phyloP scores from a whole-genome alignment of 2,113 vertebrate species.

The Tragelaphus imberbis region DNA sequence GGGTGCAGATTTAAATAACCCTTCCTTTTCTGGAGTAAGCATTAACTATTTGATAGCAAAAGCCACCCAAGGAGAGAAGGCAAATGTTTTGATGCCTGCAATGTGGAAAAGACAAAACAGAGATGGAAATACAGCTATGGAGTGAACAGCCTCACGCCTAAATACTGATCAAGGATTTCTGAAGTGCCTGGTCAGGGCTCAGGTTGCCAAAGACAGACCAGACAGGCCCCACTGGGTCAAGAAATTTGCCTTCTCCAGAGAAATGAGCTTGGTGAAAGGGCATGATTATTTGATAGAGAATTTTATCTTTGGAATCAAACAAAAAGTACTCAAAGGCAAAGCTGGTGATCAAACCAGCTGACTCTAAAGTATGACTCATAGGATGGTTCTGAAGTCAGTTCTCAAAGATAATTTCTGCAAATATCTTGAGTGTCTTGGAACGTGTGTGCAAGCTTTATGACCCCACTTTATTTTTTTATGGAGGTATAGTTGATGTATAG shows the following conservation, averaged over 20 bases:
- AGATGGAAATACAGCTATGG: background rate
- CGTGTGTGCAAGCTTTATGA: background rate
- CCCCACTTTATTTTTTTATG: background rate
- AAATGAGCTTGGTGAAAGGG: background rate
- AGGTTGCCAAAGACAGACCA: background rate
- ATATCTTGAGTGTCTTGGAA: background rate
- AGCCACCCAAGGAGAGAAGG: background rate
- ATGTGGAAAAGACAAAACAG: background rate
- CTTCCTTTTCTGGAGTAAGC: conserved; percentile 19
- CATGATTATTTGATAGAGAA: background rate
- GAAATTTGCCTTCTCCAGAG: background rate
- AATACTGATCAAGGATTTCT: background rate
- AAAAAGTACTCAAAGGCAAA: conserved; percentile 39
- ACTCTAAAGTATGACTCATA: background rate
- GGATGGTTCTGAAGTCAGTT: background rate
- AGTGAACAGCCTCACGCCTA: background rate
- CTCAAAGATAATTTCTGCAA: background rate
- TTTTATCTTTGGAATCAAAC: conserved; percentile 48
- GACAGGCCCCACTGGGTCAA: background rate
- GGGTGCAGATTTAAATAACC: background rate
- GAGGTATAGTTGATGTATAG: background rate
- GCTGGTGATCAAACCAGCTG: background rate
- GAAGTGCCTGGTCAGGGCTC: background rate
- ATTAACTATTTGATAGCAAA: background rate
- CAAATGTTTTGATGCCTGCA: background rate